These are phyloP conservation scores for Dicranocentrus wangi DNA, from an alignment of 2,888 invertebrate species.

Conservation along the genomic window DNA sequence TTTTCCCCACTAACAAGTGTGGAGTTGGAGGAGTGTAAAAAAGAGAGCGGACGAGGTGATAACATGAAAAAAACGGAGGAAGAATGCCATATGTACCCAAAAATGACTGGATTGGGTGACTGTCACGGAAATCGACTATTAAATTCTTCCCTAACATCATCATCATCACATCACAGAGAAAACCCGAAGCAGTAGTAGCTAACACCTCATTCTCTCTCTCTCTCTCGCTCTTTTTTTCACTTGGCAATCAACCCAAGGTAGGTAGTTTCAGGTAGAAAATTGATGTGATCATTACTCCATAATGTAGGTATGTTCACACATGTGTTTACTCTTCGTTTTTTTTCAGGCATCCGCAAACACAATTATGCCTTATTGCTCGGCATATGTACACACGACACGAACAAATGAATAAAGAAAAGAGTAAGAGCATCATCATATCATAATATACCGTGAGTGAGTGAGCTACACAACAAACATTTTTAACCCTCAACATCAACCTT, in stretches of 20 bases:
- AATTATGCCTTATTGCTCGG: no score
- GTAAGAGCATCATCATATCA: no score
- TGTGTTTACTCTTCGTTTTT: no score
- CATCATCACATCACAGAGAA: constrained; percentile 25
- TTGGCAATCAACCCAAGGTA: constrained; percentile 18
- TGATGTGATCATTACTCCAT: constrained; percentile 7
- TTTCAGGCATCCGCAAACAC: no score
- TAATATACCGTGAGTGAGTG: no score
- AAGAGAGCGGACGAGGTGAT: constrained; percentile 20
- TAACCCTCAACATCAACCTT: no score
- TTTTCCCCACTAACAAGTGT: constrained; percentile 6
- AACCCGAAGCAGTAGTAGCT: constrained; percentile 47
- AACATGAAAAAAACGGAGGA: constrained; percentile 40
- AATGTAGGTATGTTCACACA: no score
- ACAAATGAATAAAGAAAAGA: no score
- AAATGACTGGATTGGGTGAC: constrained; percentile 63
- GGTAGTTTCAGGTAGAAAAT: constrained; percentile 15
- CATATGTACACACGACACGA: no score
- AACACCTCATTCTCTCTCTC: constrained; percentile 51
- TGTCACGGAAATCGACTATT: constrained; percentile 67
- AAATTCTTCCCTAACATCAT: constrained; percentile 60
- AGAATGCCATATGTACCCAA: constrained; percentile 58
- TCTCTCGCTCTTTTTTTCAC: constrained; percentile 13
- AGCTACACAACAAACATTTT: no score
- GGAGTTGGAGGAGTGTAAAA: constrained; percentile 7